Conservation (phyloP, 2,113 vertebrate species). For the Lophotis ruficrista region DNA sequence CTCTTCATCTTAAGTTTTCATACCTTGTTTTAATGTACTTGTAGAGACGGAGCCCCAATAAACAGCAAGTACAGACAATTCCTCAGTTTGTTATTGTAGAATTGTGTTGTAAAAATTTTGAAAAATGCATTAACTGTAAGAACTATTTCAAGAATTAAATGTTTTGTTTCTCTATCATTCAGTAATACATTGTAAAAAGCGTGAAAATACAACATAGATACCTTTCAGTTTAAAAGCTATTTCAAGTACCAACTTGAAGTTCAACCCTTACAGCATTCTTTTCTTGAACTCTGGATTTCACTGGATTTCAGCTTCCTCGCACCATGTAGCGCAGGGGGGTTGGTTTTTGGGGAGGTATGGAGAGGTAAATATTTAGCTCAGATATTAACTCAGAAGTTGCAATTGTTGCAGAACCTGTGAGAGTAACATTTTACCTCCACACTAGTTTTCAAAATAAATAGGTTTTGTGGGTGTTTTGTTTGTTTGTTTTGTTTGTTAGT, state of each 20-base stretch:
- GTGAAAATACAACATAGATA: neutral
- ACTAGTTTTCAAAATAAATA: neutral
- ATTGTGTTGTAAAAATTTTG: neutral
- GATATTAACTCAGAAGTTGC: neutral
- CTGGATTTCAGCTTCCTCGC: neutral
- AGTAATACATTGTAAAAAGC: neutral
- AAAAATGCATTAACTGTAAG: neutral
- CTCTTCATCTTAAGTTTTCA: neutral
- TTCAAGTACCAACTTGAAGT: conserved; percentile 10
- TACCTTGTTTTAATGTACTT: neutral
- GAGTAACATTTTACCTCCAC: neutral
- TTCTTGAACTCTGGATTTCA: neutral
- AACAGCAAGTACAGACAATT: neutral
- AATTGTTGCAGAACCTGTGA: neutral
- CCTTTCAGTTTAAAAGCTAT: neutral
- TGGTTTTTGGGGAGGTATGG: accelerated
- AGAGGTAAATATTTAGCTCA: neutral
- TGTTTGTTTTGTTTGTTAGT: too few species aligned
- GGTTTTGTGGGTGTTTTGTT: accelerated
- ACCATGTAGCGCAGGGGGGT: neutral
- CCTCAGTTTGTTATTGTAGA: neutral
- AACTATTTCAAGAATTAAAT: too few species aligned
- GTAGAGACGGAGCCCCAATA: neutral
- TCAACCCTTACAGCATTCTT: neutral
- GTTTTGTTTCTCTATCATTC: neutral